phyloP scores from a whole-genome alignment of 2,113 vertebrate species.

The Xenopus borealis region DNA sequence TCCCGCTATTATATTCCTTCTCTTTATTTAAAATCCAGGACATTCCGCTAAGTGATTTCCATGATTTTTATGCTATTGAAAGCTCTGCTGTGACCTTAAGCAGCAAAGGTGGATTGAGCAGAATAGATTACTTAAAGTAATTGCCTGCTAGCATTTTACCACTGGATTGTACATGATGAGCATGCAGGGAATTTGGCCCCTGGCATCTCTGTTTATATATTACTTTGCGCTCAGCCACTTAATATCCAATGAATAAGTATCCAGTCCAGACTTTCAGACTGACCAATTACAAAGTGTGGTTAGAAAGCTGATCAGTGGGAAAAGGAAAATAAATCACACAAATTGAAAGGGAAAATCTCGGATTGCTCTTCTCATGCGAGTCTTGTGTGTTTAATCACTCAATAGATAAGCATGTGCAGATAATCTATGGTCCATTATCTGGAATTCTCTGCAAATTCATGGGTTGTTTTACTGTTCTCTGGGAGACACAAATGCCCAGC shows the following conservation, averaged over 20 bases:
- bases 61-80: neutral
- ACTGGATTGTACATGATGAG: constrained; percentile 25
- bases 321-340: neutral
- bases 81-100: neutral
- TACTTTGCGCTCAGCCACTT: constrained; percentile 11
- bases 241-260: constrained; percentile 9
- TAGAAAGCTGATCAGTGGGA: constrained; percentile 6
- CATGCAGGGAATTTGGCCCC: constrained; percentile 15
- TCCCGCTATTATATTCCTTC: too few relatives aligned
- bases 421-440: neutral
- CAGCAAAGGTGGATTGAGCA: constrained; percentile 1
- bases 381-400: neutral
- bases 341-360: neutral
- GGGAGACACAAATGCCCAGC: too few relatives aligned
- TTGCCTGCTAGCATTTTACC: constrained; percentile 18
- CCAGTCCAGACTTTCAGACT: constrained; percentile 5
- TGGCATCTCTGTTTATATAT: constrained; percentile 9
- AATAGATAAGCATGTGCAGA: neutral
- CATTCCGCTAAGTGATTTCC: neutral
- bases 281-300: constrained; percentile 12
- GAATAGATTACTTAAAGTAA: constrained; percentile 22
- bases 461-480: neutral
- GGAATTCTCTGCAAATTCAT: neutral
- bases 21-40: too few relatives aligned
- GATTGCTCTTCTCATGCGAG: neutral